Evolutionary conservation across 2,797 vertebrate species (phyloP).

Genomic region (Orestias chungarensis): DNA sequence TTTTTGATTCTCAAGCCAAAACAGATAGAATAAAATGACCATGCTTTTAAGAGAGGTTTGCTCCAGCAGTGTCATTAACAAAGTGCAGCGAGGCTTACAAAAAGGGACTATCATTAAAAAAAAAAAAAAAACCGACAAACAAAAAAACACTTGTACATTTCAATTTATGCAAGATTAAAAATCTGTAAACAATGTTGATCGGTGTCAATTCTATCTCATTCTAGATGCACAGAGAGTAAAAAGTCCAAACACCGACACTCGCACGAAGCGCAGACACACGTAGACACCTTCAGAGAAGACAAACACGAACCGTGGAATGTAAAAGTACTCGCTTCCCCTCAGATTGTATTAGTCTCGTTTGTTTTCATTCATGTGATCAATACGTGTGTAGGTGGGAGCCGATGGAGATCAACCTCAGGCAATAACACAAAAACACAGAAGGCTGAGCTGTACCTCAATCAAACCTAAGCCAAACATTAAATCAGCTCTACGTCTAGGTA

Average conservation of each 20-base stretch:
- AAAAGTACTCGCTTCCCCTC: constrained; percentile 40
- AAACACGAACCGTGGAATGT: constrained; percentile 67
- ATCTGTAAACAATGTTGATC: constrained; percentile 65
- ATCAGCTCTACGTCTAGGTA: not conserved
- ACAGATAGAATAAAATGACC: constrained; percentile 41
- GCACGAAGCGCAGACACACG: constrained; percentile 46
- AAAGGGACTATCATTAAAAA: constrained; percentile 49
- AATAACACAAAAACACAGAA: constrained; percentile 47
- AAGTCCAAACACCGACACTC: constrained; percentile 58
- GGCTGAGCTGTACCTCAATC: constrained; percentile 38
- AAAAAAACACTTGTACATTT: constrained; percentile 62
- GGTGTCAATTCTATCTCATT: constrained; percentile 67
- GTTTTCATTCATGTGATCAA: constrained; percentile 46
- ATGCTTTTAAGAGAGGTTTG: constrained; percentile 69
- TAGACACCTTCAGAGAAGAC: constrained; percentile 54
- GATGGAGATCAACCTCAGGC: constrained; percentile 57
- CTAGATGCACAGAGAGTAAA: constrained; percentile 60
- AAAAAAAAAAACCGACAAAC: constrained; percentile 40
- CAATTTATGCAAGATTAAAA: constrained; percentile 69
- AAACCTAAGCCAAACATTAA: not conserved
- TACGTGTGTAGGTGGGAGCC: constrained; percentile 25
- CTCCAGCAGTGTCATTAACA: constrained; percentile 61
- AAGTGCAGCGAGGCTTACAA: constrained; percentile 62
- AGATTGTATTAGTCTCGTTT: constrained; percentile 55
- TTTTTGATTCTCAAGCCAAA: constrained; percentile 29